Evolutionary conservation across 2,113 vertebrate species (phyloP), one percentile per base, ranked within the genome.

Genomic region (Boleophthalmus pectinirostris): DNA sequence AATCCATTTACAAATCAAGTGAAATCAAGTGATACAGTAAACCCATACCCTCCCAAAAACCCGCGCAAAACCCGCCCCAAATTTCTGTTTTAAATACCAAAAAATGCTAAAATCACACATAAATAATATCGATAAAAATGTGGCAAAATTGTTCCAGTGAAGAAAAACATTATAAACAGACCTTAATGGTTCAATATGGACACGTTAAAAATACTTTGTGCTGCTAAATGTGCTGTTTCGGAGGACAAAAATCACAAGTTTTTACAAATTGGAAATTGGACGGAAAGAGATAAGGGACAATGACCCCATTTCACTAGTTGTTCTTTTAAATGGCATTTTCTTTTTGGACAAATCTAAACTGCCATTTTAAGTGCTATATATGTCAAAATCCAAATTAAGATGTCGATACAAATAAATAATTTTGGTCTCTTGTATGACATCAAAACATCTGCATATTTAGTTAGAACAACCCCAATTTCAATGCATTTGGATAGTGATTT

Each of bases 221-320:
- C 85, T 91, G 84, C 83, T 85, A 82, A 81, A 89, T 90, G 84
- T 90, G 89, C 89, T 79, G 79, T 82, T 85, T 90, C 69, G 75
- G 75, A 81, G 73, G 75, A 83, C 67, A 66, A 75, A 66, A 75
- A 74, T 78, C 75, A 84, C 74, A 68, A 53, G 73, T 87, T 84
- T 84, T 18, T 83, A 90, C 81, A 88, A 87, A 85, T 66, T 25
- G 79, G 77, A 21, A 54, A 24, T 47, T 21, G 21, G 20, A 64
- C 54, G 49, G 15, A 54, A 63, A 29, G 21, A 33, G 8, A 49
- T 13, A 18, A 20, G 46, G 60, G 66, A 16, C 21, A 45, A 3
- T 5, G 24, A 73, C 69, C 73, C 68, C 0, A 66, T 78, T 88
- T 79, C 81, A 83, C 8, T 63, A 70, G 71, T 47, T 77, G 73